These are phyloP conservation scores for Istiophorus platypterus DNA, from an alignment of 2,113 vertebrate genomes.

Conservation along the genomic window DNA sequence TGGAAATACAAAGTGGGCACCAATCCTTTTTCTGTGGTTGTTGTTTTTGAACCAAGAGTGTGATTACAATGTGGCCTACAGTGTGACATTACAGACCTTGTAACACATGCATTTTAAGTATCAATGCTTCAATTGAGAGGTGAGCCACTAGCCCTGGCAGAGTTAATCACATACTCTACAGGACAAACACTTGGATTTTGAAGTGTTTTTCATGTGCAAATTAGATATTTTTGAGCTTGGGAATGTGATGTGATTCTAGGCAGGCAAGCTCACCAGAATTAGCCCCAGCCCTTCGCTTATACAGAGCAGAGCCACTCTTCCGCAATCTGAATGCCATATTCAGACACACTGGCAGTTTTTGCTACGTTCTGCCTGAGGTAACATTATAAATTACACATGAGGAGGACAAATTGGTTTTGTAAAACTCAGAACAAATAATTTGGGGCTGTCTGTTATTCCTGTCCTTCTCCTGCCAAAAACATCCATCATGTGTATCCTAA, in stretches of 20 bases:
- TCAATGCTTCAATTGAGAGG: conserved; percentile 41
- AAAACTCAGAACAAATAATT: conserved; percentile 20
- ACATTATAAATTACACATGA: background rate
- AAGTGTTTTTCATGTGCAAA: conserved; percentile 43
- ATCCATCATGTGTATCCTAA: background rate
- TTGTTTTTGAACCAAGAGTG: background rate
- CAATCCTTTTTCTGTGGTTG: conserved; percentile 1
- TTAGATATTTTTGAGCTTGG: conserved; percentile 18
- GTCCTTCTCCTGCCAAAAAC: background rate
- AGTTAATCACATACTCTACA: conserved; percentile 11
- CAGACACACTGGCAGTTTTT: rapidly evolving
- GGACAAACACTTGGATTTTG: conserved; percentile 20
- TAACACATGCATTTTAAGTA: conserved; percentile 22
- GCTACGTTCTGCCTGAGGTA: conserved; percentile 19
- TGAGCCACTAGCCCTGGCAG: conserved; percentile 13
- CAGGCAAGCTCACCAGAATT: conserved; percentile 7
- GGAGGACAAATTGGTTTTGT: conserved; percentile 17
- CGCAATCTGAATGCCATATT: background rate
- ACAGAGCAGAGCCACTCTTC: background rate
- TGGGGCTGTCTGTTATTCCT: background rate
- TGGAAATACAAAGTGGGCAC: conserved; percentile 22
- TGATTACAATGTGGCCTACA: conserved; percentile 24
- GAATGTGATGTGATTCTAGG: background rate
- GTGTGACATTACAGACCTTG: background rate
- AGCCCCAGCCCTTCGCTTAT: background rate